These are phyloP conservation scores for Liparis tanakae DNA, from an alignment of 2,797 vertebrate genomes.

Conservation along the genomic window DNA sequence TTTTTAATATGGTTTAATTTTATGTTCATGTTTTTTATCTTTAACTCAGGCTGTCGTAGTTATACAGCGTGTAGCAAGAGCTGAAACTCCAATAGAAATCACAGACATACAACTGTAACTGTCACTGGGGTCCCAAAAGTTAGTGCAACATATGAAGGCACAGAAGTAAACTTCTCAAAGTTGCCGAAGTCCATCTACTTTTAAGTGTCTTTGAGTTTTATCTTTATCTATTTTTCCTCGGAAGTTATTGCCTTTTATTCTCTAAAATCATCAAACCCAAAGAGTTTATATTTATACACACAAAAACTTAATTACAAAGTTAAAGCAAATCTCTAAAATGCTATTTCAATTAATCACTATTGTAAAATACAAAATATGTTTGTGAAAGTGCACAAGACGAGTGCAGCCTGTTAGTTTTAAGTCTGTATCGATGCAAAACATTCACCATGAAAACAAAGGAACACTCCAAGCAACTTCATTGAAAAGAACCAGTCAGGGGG, in stretches of 20 bases:
- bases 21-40: conserved; percentile 3
- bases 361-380: background rate
- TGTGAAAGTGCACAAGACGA: too few species aligned
- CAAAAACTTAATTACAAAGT: background rate
- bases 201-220: background rate
- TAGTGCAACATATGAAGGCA: background rate
- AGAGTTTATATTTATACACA: background rate
- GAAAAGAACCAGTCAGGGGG: background rate
- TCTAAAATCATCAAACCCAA: background rate
- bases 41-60: background rate
- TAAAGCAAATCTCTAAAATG: background rate
- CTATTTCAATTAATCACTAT: background rate
- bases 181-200: background rate
- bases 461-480: background rate
- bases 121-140: background rate
- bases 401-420: background rate
- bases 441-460: background rate
- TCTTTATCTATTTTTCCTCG: background rate
- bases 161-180: background rate
- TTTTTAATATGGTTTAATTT: background rate
- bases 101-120: too few species aligned
- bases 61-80: background rate
- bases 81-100: too few species aligned
- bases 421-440: background rate
- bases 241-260: background rate